A percentile compares a stretch with the other conserved stretches of the same genome.
These are phyloP conservation scores for Chrysomela aeneicollis DNA, from an alignment of 2,888 invertebrate species.

Conservation along the genomic window DNA sequence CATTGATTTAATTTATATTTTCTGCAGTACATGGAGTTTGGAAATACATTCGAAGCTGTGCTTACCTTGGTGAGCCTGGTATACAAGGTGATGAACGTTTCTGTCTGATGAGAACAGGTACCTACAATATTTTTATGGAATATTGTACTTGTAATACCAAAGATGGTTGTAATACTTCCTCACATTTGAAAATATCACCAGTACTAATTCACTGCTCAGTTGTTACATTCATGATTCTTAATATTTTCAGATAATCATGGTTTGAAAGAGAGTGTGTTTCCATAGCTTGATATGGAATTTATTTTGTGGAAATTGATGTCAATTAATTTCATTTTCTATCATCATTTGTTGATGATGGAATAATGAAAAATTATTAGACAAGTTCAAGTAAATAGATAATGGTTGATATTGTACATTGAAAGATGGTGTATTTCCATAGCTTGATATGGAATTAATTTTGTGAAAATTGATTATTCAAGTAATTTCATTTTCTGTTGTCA, in stretches of 20 bases:
- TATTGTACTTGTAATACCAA: conserved; percentile 93
- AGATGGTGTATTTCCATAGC: no score
- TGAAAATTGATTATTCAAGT: no score
- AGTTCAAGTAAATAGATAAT: no score
- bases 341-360: no score
- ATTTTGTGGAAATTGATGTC: no score
- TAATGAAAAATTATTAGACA: no score
- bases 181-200: conserved; percentile 35
- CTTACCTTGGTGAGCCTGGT: conserved; percentile 89
- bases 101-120: conserved; percentile 89
- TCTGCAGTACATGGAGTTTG: conserved; percentile 82
- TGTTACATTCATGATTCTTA: conserved; percentile 24
- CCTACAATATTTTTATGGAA: conserved; percentile 93
- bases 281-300: background rate
- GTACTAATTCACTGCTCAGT: conserved; percentile 31
- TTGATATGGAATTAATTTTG: no score
- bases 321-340: no score
- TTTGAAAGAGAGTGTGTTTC: background rate
- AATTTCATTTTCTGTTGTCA: no score
- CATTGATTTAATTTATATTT: conserved; percentile 19
- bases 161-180: conserved; percentile 82
- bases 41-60: conserved; percentile 88
- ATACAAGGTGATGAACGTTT: conserved; percentile 89
- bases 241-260: background rate
- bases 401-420: no score